Evolutionary conservation across 1,140 invertebrate genomes (phyloP).

Genomic region (Mycetomoellerius zeteki): DNA sequence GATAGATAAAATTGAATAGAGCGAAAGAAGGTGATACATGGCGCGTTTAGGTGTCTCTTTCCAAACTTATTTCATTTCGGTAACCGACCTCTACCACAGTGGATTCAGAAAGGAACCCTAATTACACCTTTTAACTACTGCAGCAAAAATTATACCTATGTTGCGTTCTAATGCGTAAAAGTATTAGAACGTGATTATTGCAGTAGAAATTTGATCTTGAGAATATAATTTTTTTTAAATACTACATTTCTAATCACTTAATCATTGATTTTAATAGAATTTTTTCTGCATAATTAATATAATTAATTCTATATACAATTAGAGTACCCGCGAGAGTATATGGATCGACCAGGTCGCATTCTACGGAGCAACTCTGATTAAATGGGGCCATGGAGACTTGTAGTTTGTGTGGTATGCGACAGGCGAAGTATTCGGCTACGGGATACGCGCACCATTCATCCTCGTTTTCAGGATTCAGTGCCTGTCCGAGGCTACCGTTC

Average conservation of each 20-base stretch:
- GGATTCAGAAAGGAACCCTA: too few relatives aligned
- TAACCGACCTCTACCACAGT: background rate
- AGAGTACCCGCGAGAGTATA: constrained; percentile 87
- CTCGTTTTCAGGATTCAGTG: constrained; percentile 82
- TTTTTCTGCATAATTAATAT: background rate
- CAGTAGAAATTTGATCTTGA: background rate
- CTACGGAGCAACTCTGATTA: constrained; percentile 87
- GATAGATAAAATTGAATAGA: background rate
- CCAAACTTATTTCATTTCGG: background rate
- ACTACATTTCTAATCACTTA: background rate
- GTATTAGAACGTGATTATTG: background rate
- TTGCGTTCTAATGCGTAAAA: background rate
- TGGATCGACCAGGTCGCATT: constrained; percentile 90
- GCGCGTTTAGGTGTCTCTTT: background rate
- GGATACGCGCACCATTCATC: constrained; percentile 88
- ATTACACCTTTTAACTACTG: background rate
- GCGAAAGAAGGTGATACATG: background rate
- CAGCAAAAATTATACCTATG: background rate
- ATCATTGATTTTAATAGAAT: background rate
- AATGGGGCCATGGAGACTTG: constrained; percentile 80
- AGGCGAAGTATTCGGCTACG: constrained; percentile 87
- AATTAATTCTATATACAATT: background rate
- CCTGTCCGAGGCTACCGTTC: constrained; percentile 87
- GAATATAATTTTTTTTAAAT: background rate
- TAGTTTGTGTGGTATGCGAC: constrained; percentile 86